Evolutionary conservation across 2,797 vertebrate species (phyloP).

Genomic region (Dryobates pubescens): DNA sequence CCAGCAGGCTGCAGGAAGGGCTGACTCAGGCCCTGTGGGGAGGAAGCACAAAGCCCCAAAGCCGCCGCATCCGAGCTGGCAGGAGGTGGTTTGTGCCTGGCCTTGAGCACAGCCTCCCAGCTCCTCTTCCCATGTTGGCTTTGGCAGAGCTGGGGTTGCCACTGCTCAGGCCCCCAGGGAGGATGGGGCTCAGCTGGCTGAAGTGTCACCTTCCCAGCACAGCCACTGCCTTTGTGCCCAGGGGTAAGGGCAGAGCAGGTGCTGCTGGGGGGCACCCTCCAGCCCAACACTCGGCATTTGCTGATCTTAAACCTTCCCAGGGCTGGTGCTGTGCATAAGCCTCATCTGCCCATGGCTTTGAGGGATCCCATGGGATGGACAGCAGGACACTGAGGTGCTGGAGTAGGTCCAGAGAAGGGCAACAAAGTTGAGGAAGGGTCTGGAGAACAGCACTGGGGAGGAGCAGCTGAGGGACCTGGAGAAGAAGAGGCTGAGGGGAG

Average conservation of each 20-base stretch:
- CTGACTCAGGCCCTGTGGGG: not conserved
- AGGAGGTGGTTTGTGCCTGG: constrained; percentile 9
- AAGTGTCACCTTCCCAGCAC: not conserved
- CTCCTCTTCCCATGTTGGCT: not conserved
- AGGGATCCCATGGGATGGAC: accelerated
- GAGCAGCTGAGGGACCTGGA: no score
- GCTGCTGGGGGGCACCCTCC: not conserved
- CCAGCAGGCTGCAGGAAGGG: not conserved
- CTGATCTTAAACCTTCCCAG: accelerated
- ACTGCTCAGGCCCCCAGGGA: not conserved
- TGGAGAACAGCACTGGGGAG: no score
- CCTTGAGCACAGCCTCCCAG: not conserved
- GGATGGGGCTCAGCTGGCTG: not conserved
- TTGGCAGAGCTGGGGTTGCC: not conserved
- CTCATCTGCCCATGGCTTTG: accelerated
- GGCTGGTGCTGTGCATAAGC: accelerated
- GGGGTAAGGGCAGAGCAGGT: not conserved
- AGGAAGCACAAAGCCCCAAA: constrained; percentile 36
- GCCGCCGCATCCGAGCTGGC: not conserved
- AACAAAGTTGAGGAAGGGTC: no score
- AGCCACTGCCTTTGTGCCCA: not conserved
- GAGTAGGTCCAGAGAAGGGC: no score
- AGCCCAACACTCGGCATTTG: accelerated
- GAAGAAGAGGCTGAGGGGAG: no score
- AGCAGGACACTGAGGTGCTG: no score